These are phyloP conservation scores for Perognathus longimembris DNA, from an alignment of 2,113 vertebrate species.

Conservation along the genomic window DNA sequence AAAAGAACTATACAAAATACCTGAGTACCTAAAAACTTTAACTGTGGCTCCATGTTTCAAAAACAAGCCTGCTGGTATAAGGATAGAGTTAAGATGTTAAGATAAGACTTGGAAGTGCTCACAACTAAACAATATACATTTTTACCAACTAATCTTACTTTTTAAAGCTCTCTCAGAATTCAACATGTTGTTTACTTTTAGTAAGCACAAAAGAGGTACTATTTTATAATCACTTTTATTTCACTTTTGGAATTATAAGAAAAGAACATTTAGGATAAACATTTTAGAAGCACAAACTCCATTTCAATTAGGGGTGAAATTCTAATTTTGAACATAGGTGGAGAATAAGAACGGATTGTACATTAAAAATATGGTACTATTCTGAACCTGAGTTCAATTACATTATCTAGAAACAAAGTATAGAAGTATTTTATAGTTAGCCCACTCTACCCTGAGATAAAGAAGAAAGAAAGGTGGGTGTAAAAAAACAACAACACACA, in stretches of 20 bases:
- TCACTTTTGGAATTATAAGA: slow-evolving; percentile 54
- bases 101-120: neutral
- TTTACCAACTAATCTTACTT: neutral
- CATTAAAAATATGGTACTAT: slow-evolving; percentile 34
- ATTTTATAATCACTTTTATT: slow-evolving; percentile 35
- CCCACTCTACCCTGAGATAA: slow-evolving; percentile 7
- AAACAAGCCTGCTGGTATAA: neutral
- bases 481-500: too few relatives aligned
- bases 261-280: slow-evolving; percentile 53
- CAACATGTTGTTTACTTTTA: slow-evolving; percentile 42
- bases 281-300: slow-evolving; percentile 2
- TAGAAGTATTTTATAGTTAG: slow-evolving; percentile 45
- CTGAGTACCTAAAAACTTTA: slow-evolving; percentile 52
- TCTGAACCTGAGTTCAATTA: slow-evolving; percentile 33
- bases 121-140: slow-evolving; percentile 20
- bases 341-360: slow-evolving; percentile 24
- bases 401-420: slow-evolving; percentile 62
- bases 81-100: neutral
- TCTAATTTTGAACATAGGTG: slow-evolving; percentile 1
- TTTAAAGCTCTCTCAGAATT: slow-evolving; percentile 42
- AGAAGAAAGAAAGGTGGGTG: slow-evolving; percentile 1
- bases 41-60: slow-evolving; percentile 21
- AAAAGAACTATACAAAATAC: neutral
- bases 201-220: neutral
- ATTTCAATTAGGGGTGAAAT: slow-evolving; percentile 39